Percentiles rank a stretch among this genome's conserved stretches.
Evolutionary conservation across 2,797 vertebrate species (phyloP).

Genomic region (Catostomus latipinnis): DNA sequence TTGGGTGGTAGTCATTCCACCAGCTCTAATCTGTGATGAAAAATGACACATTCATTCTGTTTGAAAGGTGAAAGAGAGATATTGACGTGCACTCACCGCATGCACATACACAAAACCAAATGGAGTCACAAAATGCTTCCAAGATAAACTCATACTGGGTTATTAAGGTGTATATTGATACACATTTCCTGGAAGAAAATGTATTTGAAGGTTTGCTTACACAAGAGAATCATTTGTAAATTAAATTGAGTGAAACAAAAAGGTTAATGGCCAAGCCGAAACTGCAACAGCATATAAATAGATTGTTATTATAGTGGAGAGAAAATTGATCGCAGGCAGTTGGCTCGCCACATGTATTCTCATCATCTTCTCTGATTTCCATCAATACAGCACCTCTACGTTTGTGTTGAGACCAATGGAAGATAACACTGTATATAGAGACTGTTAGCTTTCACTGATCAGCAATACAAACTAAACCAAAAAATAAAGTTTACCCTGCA

Average conservation of each 20-base stretch:
- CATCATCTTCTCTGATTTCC: conserved; percentile 21
- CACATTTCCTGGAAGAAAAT: conserved; percentile 28
- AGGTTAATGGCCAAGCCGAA: conserved; percentile 55
- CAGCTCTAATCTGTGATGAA: conserved; percentile 54
- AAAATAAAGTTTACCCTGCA: background rate
- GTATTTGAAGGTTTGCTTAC: conserved; percentile 50
- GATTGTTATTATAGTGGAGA: conserved; percentile 15
- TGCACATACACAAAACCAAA: background rate
- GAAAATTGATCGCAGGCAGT: conserved; percentile 36
- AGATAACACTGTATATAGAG: background rate
- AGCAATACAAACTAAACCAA: background rate
- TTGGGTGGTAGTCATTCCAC: conserved; percentile 47
- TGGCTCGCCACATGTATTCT: conserved; percentile 13
- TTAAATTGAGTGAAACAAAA: conserved; percentile 50
- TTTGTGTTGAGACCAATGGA: conserved; percentile 25
- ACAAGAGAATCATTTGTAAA: conserved; percentile 48
- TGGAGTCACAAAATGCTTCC: background rate
- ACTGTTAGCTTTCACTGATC: conserved; percentile 1
- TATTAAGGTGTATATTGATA: conserved; percentile 31
- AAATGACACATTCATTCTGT: conserved; percentile 52
- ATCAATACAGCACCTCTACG: conserved; percentile 9
- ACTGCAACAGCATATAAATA: conserved; percentile 45
- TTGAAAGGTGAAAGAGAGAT: conserved; percentile 41
- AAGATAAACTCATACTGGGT: background rate
- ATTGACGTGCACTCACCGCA: conserved; percentile 11